Evolutionary conservation across 2,113 vertebrate genomes (phyloP).

Genomic region (Pteruthius melanotis): DNA sequence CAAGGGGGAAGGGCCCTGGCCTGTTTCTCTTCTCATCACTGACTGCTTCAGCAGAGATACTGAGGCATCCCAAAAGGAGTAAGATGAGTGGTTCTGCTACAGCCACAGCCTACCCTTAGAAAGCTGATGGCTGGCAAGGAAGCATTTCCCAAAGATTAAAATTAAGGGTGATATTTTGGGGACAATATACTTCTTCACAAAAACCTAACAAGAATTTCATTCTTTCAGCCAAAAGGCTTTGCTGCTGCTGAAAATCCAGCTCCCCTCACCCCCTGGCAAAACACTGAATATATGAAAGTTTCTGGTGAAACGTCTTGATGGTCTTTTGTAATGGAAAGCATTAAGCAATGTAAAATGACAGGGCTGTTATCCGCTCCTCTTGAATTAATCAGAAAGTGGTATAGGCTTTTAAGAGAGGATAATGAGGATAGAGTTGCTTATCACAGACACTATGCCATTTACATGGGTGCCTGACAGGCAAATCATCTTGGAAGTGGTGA

Average conservation of each 20-base stretch:
- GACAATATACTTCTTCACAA: neutral
- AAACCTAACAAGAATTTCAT: neutral
- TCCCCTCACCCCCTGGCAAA: rapidly evolving
- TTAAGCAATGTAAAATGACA: neutral
- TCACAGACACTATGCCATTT: neutral
- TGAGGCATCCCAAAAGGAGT: neutral
- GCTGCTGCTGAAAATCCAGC: neutral
- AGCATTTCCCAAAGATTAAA: neutral
- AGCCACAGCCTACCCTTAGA: neutral
- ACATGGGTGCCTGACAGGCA: neutral
- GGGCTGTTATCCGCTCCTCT: neutral
- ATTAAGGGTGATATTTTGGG: neutral
- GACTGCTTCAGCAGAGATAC: neutral
- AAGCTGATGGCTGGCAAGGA: neutral
- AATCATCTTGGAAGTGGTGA: neutral
- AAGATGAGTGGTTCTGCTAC: neutral
- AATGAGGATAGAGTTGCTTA: constrained; percentile 9
- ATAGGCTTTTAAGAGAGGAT: neutral
- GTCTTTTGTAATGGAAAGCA: constrained; percentile 1
- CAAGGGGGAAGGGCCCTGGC: neutral
- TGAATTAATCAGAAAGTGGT: constrained; percentile 8
- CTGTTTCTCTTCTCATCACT: neutral
- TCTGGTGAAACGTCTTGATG: neutral
- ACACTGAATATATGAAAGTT: neutral
- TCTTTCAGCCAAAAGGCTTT: neutral